Base-by-base conservation (phyloP, 2,888 invertebrate species). In the Melanostoma mellinum region DNA sequence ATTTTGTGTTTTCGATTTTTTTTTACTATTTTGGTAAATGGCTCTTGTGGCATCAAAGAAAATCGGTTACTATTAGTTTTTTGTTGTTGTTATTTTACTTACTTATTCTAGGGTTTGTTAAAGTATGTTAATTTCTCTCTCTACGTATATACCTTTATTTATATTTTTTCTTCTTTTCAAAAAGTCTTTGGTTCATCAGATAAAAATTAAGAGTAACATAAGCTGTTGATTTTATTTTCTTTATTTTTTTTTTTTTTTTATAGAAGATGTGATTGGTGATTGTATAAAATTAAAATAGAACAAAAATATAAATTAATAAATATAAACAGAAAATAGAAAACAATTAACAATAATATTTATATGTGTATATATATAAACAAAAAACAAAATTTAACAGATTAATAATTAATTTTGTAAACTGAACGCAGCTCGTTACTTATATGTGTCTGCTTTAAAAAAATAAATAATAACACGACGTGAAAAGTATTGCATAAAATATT, bases 381-480 rank as follows among this genome's bases (percentile, higher is more conserved):
- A 46, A 46, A 67, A 75, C 52, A 55, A 69, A 58, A 78, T 71
- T 71, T 73, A 67, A 72, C 61, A 46, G 42, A 65, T 67, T 68
- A 71, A 75, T 86, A 68, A 65, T 86, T 85, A 65, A 55, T 61
- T 67, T 78, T 79, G 48, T 20, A 20, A 20, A 20, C 20, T 20
- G 20, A 20, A 20, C 20, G 20, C 20, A 20, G 33, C 52, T 60
- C 63, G 53, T 73, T 58, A 61, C 68, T 53, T 73, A 87, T 88
- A 87, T 86, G 69, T 79, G 77, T 32, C 56, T 58, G 68, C 32
- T 76, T 44, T 63, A 63, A 61, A 69, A 60, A 69, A 84, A 84
- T 56, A 78, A 84, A 80, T 82, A 86, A 86, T 85, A 90, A 92
- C 87, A 93, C 92, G 90, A 86, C 86, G 80, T 81, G 79, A 80